Evolutionary conservation across 37 sponge, comb jelly and placozoan genomes (phyloP).

Genomic region (Chondrilla cf. caribensis): DNA sequence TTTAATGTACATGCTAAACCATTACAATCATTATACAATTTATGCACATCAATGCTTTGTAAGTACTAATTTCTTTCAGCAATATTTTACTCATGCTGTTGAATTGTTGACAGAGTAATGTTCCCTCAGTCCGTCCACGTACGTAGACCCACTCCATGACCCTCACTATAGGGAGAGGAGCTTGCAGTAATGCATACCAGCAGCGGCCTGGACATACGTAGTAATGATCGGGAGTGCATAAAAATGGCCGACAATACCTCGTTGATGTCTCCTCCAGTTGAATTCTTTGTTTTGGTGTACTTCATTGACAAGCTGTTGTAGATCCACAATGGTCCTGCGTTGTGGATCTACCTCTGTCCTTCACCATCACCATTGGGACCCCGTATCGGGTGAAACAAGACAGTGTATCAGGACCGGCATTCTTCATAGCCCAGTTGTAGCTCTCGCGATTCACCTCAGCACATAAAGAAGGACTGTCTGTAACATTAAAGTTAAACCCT

Average conservation of each 20-base stretch:
- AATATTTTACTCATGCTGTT: too few species aligned
- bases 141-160: constrained; percentile 83
- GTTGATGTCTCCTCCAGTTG: constrained; percentile 33
- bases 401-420: constrained; percentile 23
- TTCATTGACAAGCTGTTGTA: constrained; percentile 41
- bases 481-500: constrained; percentile 30
- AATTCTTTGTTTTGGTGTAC: constrained; percentile 24
- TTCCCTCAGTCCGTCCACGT: constrained; percentile 72
- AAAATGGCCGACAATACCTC: constrained; percentile 44
- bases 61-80: too few species aligned
- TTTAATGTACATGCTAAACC: too few species aligned
- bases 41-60: too few species aligned
- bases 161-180: constrained; percentile 75
- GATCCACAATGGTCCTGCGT: constrained; percentile 69
- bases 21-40: too few species aligned
- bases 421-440: constrained; percentile 36
- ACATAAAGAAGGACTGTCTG: constrained; percentile 27
- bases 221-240: constrained; percentile 55
- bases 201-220: constrained; percentile 18
- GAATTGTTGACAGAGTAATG: constrained; percentile 47
- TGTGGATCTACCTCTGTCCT: constrained; percentile 66
- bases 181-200: constrained; percentile 85
- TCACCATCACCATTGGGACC: constrained; percentile 62
- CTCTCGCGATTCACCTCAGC: constrained; percentile 48
- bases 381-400: constrained; percentile 41